These are phyloP conservation scores for Oenanthe oenanthe DNA, from an alignment of 2,113 vertebrate genomes.

Conservation along the genomic window DNA sequence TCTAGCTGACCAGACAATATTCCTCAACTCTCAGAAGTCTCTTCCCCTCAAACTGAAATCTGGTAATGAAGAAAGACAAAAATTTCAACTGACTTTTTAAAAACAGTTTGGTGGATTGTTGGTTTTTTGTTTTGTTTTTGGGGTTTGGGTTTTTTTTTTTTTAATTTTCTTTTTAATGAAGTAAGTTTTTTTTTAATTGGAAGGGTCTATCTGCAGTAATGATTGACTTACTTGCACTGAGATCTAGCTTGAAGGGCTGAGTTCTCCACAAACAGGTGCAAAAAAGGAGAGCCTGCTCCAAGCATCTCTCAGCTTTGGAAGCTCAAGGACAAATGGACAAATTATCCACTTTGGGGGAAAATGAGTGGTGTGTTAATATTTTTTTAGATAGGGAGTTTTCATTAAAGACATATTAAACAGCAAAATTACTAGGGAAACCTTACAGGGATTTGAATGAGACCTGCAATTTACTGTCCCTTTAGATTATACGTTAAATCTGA, in stretches of 20 bases:
- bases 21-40: neutral
- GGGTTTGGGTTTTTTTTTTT: neutral
- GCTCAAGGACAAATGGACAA: neutral
- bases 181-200: neutral
- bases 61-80: neutral
- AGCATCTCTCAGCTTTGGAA: neutral
- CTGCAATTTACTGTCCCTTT: neutral
- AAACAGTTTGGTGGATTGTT: neutral
- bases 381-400: neutral
- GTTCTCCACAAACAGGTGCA: neutral
- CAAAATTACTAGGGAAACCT: neutral
- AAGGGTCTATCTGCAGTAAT: neutral
- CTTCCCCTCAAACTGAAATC: neutral
- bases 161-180: neutral
- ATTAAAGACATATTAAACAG: neutral
- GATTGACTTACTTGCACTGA: neutral
- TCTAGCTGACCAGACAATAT: neutral
- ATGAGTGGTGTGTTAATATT: neutral
- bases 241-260: neutral
- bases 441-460: neutral
- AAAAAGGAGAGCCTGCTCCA: neutral
- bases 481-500: neutral
- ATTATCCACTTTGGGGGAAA: neutral
- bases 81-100: neutral
- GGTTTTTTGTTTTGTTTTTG: neutral